Conservation (phyloP, 2,888 invertebrate species). For the Trichacis sp. region DNA sequence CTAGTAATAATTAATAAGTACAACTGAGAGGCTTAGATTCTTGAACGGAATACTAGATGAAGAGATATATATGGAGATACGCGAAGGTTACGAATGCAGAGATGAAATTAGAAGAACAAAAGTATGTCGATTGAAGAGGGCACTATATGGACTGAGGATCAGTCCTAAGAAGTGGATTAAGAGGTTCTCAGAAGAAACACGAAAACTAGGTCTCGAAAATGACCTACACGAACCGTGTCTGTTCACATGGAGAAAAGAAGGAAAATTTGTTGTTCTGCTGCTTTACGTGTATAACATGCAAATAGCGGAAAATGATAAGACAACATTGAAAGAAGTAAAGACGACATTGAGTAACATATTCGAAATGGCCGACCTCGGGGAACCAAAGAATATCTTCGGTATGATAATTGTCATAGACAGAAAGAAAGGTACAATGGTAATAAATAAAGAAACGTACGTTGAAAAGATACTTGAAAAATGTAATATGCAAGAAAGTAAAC, state of each 20-base stretch:
- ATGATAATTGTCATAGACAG: slow-evolving; percentile 41
- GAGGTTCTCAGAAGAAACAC: too few species aligned
- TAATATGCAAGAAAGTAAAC: slow-evolving; percentile 17
- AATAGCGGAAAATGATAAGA: slow-evolving; percentile 34
- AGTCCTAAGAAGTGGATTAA: too few species aligned
- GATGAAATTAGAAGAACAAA: slow-evolving; percentile 1
- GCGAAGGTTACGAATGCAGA: too few species aligned
- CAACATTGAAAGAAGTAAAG: slow-evolving; percentile 35
- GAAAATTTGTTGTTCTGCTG: too few species aligned
- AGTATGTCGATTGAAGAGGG: slow-evolving; percentile 4
- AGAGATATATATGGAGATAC: slow-evolving; percentile 19
- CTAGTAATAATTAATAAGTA: slow-evolving; percentile 30
- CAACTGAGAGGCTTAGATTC: slow-evolving; percentile 10
- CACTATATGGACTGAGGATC: slow-evolving; percentile 23
- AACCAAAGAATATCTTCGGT: slow-evolving; percentile 39
- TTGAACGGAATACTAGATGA: slow-evolving; percentile 19
- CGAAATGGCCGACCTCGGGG: slow-evolving; percentile 44
- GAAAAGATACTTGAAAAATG: too few species aligned
- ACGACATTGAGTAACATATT: slow-evolving; percentile 36
- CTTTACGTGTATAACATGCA: slow-evolving; percentile 22
- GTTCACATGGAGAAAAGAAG: too few species aligned
- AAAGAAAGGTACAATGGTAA: slow-evolving; percentile 7
- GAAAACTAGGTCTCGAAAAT: too few species aligned
- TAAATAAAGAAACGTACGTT: slow-evolving; percentile 24
- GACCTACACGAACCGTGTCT: too few species aligned